Evolutionary conservation across 2,113 vertebrate genomes (phyloP).

Genomic region (Collichthys lucidus): DNA sequence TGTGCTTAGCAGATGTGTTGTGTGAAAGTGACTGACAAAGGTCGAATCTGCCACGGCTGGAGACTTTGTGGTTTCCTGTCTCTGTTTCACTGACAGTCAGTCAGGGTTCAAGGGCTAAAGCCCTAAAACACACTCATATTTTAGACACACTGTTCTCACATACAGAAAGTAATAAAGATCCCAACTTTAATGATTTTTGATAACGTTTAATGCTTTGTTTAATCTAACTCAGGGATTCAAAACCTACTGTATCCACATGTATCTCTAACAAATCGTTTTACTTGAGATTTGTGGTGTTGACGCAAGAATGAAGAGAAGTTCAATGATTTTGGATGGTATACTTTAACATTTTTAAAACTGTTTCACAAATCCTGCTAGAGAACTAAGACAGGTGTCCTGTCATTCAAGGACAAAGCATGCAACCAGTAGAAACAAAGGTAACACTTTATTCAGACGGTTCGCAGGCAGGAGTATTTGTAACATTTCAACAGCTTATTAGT

Average conservation of each 20-base stretch:
- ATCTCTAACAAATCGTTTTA: not conserved
- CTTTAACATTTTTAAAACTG: not conserved
- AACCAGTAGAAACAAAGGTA: not conserved
- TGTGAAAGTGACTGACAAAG: not conserved
- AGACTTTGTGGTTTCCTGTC: not conserved
- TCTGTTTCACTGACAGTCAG: not conserved
- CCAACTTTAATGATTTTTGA: not conserved
- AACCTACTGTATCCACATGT: not conserved
- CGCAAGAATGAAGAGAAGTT: not conserved
- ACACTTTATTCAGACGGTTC: too few relatives aligned
- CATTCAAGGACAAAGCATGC: not conserved
- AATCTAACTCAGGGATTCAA: not conserved
- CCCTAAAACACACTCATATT: not conserved
- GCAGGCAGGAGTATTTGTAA: too few relatives aligned
- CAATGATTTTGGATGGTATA: not conserved
- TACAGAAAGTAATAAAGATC: not conserved
- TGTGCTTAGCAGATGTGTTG: not conserved
- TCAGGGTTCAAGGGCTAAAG: not conserved
- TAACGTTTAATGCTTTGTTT: not conserved
- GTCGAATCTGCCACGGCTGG: not conserved
- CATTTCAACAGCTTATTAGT: too few relatives aligned
- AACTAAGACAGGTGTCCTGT: not conserved
- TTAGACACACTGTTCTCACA: not conserved
- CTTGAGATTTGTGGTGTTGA: slow-evolving; percentile 1
- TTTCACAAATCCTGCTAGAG: not conserved